These are phyloP conservation scores for Channa striata DNA, from an alignment of 2,797 vertebrate species.

Conservation along the genomic window DNA sequence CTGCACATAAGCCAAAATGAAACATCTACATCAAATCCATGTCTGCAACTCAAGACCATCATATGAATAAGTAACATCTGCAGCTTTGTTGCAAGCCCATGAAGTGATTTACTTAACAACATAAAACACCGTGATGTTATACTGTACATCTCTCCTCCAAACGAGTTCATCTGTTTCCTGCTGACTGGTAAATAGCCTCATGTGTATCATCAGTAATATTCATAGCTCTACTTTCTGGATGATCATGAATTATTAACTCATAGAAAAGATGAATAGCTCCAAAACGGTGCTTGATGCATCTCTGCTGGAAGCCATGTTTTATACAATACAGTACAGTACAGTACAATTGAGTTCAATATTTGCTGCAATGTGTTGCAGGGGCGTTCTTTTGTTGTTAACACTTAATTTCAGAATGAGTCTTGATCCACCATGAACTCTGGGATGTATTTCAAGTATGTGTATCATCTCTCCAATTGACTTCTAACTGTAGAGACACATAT, in stretches of 20 bases:
- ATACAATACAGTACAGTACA: constrained; percentile 51
- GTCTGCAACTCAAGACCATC: constrained; percentile 17
- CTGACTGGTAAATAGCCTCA: constrained; percentile 83
- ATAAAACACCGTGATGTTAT: constrained; percentile 68
- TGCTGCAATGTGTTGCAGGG: constrained; percentile 15
- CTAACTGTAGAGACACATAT: constrained; percentile 51
- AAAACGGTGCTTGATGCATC: constrained; percentile 75
- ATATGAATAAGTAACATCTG: constrained; percentile 47
- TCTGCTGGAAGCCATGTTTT: constrained; percentile 62
- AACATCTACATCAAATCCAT: constrained; percentile 12
- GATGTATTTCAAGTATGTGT: constrained; percentile 61
- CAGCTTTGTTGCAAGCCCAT: constrained; percentile 42
- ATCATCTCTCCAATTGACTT: constrained; percentile 61
- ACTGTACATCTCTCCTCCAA: constrained; percentile 70
- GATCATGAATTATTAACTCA: constrained; percentile 83
- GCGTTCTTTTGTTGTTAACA: constrained; percentile 53
- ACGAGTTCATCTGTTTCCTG: constrained; percentile 78
- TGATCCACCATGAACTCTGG: constrained; percentile 70
- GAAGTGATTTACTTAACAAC: constrained; percentile 69
- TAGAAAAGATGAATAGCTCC: constrained; percentile 76
- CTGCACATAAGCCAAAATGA: constrained; percentile 10
- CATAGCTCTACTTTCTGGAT: constrained; percentile 78
- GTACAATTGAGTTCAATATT: constrained; percentile 36
- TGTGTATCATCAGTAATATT: constrained; percentile 84
- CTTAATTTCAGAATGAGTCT: constrained; percentile 56